Base-by-base conservation (phyloP, 2,888 invertebrate genomes). In the Cheilosia grossa region DNA sequence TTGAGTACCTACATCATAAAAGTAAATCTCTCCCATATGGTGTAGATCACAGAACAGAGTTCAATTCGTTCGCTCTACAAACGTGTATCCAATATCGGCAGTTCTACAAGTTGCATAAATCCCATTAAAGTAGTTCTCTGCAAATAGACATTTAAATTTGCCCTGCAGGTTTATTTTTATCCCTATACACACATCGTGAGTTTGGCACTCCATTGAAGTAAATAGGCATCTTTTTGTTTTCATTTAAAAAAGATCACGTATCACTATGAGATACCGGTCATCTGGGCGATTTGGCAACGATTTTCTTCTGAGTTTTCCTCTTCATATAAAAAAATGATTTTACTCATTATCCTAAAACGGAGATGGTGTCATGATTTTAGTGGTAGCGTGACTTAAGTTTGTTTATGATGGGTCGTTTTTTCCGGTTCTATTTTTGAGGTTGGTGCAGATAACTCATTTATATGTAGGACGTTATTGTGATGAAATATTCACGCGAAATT, bases 91-190 rank as follows among this genome's bases (percentile, higher is more conserved):
- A 56, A 61, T 56, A 21, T 40, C 10, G 13, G 61, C 27, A 49
- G 33, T 42, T 54, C 15, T 61, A 33, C 19, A 70, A 33, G 44
- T 69, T 75, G 63, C 63, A 24, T 66, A 21, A 21, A 72, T 66
- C 33, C 82, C 82, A 72, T 82, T 67, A 78, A 82, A 78, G 78
- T 27, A 59, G 33, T 54, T 66, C 7, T 56, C 61, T 63, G 47
- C 37, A 63, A 63, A 78, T 78, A 78, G 63, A 78, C 27, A 49
- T 61, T 53, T 47, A 53, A 54, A 59, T 54, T 40, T 70, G 27
- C 47, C 70, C 53, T 17, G 53, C 30, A 15, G 13, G 19, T 64
- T 64, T 82, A 82, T 82, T 82, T 82, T 59, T 70, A 82, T 58
- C 40, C 1, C 21, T 59, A 6, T 27, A 30, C 21, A 30, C 40